A percentile compares a stretch with the other conserved stretches of the same genome.
phyloP scores from a whole-genome alignment of 2,113 vertebrate genomes.

The Psilopsiagon aymara region DNA sequence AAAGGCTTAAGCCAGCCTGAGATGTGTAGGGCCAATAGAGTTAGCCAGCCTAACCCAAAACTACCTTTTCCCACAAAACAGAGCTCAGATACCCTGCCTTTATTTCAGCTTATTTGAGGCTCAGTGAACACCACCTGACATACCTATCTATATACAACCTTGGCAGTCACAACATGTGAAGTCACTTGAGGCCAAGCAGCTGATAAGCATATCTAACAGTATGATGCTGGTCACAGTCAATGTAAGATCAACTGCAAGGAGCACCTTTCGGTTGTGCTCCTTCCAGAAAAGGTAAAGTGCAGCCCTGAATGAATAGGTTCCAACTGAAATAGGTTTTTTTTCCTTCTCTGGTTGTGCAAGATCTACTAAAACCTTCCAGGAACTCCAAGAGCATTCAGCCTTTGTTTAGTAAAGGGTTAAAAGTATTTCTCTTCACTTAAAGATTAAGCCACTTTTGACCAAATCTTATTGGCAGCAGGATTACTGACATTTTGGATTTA shows the following conservation, averaged over 20 bases:
- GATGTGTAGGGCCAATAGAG: not conserved
- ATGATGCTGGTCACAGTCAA: too few relatives aligned
- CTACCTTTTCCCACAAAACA: fast-evolving
- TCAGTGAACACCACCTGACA: not conserved
- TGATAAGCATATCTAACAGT: not conserved
- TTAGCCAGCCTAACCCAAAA: too few relatives aligned
- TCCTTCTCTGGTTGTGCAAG: not conserved
- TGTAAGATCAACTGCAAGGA: not conserved
- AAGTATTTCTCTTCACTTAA: not conserved
- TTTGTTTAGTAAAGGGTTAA: not conserved
- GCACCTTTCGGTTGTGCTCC: not conserved
- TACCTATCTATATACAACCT: fast-evolving
- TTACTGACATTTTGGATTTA: not conserved
- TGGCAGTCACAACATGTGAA: not conserved
- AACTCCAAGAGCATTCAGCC: not conserved
- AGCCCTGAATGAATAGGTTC: not conserved
- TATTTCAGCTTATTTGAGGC: not conserved
- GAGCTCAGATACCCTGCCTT: not conserved
- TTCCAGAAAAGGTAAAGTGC: not conserved
- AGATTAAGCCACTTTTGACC: not conserved
- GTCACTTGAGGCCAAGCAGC: not conserved
- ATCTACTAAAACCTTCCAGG: not conserved
- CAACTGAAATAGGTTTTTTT: not conserved
- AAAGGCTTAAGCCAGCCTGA: not conserved
- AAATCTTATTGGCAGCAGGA: not conserved